phyloP scores from a whole-genome alignment of 2,113 vertebrate genomes.

The Uria aalge region DNA sequence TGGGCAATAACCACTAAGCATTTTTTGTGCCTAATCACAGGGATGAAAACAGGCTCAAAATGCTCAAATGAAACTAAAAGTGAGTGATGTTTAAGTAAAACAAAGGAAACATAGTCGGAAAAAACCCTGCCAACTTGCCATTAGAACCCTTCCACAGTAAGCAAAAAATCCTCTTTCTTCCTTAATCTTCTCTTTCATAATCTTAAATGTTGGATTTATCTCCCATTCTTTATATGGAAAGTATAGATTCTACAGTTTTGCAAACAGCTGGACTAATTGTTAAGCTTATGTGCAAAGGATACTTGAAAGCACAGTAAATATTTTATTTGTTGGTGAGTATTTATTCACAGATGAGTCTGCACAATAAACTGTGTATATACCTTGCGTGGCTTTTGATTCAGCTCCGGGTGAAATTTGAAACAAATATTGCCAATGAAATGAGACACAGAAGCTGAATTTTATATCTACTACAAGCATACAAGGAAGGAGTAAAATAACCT shows the following conservation, averaged over 20 bases:
- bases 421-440: neutral
- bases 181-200: neutral
- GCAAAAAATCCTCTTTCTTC: neutral
- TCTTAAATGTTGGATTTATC: neutral
- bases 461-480: neutral
- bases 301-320: neutral
- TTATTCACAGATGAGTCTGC: neutral
- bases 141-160: neutral
- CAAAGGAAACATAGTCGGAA: neutral
- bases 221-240: neutral
- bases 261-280: neutral
- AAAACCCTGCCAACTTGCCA: neutral
- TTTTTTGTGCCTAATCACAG: neutral
- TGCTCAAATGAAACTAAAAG: neutral
- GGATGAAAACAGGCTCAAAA: neutral
- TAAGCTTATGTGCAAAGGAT: neutral
- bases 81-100: neutral
- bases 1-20: neutral
- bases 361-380: neutral
- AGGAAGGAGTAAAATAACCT: neutral
- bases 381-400: neutral
- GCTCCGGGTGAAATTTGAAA: neutral
- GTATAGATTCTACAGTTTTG: neutral
- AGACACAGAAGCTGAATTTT: neutral
- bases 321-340: neutral